phyloP scores from a whole-genome alignment of 2,888 invertebrate genomes.

The Tillus elongatus region DNA sequence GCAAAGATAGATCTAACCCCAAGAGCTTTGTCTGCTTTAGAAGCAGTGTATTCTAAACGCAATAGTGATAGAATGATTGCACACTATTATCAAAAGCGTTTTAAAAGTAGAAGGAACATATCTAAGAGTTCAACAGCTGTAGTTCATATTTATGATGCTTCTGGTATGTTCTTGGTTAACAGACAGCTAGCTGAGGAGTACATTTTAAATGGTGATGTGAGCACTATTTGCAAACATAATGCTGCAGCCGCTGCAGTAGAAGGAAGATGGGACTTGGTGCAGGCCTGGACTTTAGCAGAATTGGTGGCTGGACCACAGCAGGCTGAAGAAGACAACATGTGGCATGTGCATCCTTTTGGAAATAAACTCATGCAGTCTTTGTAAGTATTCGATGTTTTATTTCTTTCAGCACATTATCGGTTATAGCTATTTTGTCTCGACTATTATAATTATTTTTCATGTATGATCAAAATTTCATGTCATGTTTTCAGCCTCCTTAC shows the following conservation, averaged over 20 bases:
- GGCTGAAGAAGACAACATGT: conserved; percentile 58
- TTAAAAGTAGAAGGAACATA: conserved; percentile 22
- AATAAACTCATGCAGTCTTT: conserved; percentile 74
- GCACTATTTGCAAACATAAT: conserved; percentile 72
- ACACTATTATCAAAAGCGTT: conserved; percentile 60
- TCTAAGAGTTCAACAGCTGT: conserved; percentile 47
- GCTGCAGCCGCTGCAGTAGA: conserved; percentile 63
- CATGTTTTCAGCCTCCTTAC: no score
- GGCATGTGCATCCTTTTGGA: conserved; percentile 80
- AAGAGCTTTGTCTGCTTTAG: conserved; percentile 65
- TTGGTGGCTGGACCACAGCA: conserved; percentile 48
- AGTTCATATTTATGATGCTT: conserved; percentile 65
- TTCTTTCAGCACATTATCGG: no score
- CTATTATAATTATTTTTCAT: no score
- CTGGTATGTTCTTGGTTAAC: conserved; percentile 67
- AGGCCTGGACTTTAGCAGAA: conserved; percentile 80
- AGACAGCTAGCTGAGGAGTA: conserved; percentile 77
- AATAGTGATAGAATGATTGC: conserved; percentile 41
- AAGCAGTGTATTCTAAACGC: conserved; percentile 37
- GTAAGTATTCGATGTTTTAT: conserved; percentile 61
- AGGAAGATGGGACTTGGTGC: conserved; percentile 72
- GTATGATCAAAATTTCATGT: no score
- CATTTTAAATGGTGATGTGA: conserved; percentile 50
- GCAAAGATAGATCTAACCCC: conserved; percentile 71
- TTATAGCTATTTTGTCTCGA: no score